phyloP scores from a whole-genome alignment of 2,113 vertebrate species.

The Aix galericulata region DNA sequence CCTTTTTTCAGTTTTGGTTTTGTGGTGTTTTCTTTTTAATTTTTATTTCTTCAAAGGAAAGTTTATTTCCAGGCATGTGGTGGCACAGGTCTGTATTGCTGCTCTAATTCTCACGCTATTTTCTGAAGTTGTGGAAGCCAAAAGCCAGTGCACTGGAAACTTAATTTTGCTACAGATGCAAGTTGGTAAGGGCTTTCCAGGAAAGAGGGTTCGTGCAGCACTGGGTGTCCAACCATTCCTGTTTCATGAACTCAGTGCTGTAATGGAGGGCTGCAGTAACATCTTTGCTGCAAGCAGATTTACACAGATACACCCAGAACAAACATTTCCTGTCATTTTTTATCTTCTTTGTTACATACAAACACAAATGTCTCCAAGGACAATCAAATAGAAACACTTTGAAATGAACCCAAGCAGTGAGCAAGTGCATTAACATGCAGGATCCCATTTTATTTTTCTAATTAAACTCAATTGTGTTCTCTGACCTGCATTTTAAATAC shows the following conservation, averaged over 20 bases:
- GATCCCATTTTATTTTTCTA: conserved; percentile 40
- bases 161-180: not conserved
- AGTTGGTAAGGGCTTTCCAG: not conserved
- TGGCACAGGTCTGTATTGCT: not conserved
- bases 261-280: conserved; percentile 20
- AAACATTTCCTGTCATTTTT: conserved; percentile 74
- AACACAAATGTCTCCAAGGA: conserved; percentile 66
- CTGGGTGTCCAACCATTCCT: not conserved
- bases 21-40: no score
- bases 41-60: no score
- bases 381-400: conserved; percentile 44
- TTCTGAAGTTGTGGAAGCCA: not conserved
- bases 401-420: conserved; percentile 59
- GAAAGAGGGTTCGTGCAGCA: not conserved
- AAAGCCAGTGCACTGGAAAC: not conserved
- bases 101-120: not conserved
- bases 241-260: not conserved
- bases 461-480: conserved; percentile 52
- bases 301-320: conserved; percentile 66
- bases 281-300: conserved; percentile 47
- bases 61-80: not conserved
- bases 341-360: conserved; percentile 58
- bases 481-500: conserved; percentile 56
- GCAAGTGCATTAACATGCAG: conserved; percentile 58
- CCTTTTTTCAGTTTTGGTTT: no score